Evolutionary conservation across 1,140 invertebrate species (phyloP), one percentile per base, ranked within the genome.

Genomic region (Drosophila guanche): DNA sequence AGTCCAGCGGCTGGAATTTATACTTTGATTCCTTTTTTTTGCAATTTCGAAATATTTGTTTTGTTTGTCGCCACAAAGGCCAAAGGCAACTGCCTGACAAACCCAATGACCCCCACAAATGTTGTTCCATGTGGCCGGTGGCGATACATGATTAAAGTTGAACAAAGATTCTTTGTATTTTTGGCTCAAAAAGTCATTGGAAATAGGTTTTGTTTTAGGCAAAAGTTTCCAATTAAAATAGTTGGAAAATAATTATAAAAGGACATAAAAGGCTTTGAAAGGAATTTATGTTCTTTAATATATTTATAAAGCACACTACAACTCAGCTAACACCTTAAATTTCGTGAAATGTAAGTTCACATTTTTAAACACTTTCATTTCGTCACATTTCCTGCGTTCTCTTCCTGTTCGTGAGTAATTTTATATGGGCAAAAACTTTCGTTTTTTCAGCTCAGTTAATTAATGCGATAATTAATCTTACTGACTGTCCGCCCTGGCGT

Each of bases 391-490:
- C 51, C 53, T 41, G 25, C 1, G 33, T 3, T 4, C 25, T 37
- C 33, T 47, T 48, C 16, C 29, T 25, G 22, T 2, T 2, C 27
- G 33, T 76, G 71, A 27, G 59, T 41, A 61, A 79, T 54, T 73
- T 57, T 41, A 12, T 37, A 37, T 37, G 42, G 22, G 45, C 62
- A 75, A 75, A 75, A 83, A 86, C 83, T 86, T 86, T 86, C 83
- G 78, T 76, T 86, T 86, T 84, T 86, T 88, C 62, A 62, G 83
- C 74, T 83, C 83, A 86, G 78, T 83, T 86, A 88, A 86, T 86
- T 83, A 86, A 88, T 88, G 83, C 54, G 83, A 75, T 88, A 86
- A 86, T 86, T 88, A 88, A 86, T 86, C 81, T 81, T 78, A 37
- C 69, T 80, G 71, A 62, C 57, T 79, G 80, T 48, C 59, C 46